A percentile compares a stretch with the other conserved stretches of the same genome.
Conservation (phyloP, 2,113 vertebrate species). For the Spea multiplicata region DNA sequence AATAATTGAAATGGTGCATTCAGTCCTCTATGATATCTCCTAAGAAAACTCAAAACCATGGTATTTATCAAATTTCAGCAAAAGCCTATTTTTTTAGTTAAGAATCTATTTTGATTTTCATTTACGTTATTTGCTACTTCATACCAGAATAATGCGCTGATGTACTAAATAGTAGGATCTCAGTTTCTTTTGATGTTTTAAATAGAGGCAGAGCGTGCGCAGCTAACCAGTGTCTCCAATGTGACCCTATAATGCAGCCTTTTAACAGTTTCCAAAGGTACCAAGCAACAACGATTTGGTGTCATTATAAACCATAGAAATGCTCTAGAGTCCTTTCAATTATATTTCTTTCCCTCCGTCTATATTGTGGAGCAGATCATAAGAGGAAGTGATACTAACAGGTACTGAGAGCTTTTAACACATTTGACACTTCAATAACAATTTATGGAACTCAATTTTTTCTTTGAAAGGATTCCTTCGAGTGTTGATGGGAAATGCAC, state of each 20-base stretch:
- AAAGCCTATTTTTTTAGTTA: no score
- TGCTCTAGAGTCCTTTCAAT: slow-evolving; percentile 35
- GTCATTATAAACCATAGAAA: slow-evolving; percentile 32
- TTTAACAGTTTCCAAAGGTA: slow-evolving; percentile 39
- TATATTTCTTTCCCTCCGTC: slow-evolving; percentile 18
- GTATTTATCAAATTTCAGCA: no score
- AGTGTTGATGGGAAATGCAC: slow-evolving; percentile 41
- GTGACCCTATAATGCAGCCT: slow-evolving; percentile 15
- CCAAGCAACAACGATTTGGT: slow-evolving; percentile 15
- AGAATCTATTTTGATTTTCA: no score
- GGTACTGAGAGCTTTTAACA: slow-evolving; percentile 45
- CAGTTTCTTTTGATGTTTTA: no score
- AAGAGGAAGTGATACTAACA: slow-evolving; percentile 39
- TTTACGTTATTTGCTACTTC: no score
- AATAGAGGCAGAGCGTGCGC: no score
- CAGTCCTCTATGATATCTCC: no score
- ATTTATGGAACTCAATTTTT: slow-evolving; percentile 47
- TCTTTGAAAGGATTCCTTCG: slow-evolving; percentile 37
- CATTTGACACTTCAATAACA: slow-evolving; percentile 47
- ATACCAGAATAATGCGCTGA: no score
- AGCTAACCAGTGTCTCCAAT: slow-evolving; percentile 7
- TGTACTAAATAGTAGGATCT: no score
- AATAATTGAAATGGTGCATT: no score
- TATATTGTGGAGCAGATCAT: slow-evolving; percentile 35
- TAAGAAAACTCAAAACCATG: no score